A percentile compares a stretch with the other conserved stretches of the same genome.
Conservation (phyloP, 1,140 invertebrate genomes). For the Bombus turneri region DNA sequence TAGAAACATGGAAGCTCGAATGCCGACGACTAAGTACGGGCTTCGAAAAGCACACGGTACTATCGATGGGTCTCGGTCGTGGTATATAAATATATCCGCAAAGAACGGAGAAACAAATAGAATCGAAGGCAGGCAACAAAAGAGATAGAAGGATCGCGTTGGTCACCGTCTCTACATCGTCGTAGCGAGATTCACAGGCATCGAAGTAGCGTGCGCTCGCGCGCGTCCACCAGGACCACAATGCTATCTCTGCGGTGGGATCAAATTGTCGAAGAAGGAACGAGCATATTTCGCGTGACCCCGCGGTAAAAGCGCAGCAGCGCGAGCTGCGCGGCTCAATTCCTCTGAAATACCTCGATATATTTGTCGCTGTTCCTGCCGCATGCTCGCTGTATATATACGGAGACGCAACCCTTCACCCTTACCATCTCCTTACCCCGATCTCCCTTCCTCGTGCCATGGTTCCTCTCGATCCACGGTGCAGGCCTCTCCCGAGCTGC, state of each 20-base stretch:
- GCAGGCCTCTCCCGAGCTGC: background rate
- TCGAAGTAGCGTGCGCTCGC: constrained; percentile 20
- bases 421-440: background rate
- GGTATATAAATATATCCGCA: constrained; percentile 65
- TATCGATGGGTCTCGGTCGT: constrained; percentile 59
- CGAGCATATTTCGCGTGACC: constrained; percentile 80
- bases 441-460: background rate
- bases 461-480: background rate
- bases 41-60: constrained; percentile 46
- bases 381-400: constrained; percentile 43
- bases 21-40: constrained; percentile 52
- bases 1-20: constrained; percentile 64
- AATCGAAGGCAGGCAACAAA: background rate
- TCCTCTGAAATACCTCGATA: constrained; percentile 80
- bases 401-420: constrained; percentile 53
- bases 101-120: constrained; percentile 12
- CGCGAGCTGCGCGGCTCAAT: constrained; percentile 72
- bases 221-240: constrained; percentile 69
- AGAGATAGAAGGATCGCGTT: constrained; percentile 24
- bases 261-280: constrained; percentile 81
- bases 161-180: constrained; percentile 29
- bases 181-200: constrained; percentile 17
- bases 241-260: constrained; percentile 78
- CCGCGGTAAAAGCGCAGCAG: constrained; percentile 71
- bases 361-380: constrained; percentile 77